Evolutionary conservation across 2,888 invertebrate species (phyloP).

Genomic region (Drosophila engyochracea): DNA sequence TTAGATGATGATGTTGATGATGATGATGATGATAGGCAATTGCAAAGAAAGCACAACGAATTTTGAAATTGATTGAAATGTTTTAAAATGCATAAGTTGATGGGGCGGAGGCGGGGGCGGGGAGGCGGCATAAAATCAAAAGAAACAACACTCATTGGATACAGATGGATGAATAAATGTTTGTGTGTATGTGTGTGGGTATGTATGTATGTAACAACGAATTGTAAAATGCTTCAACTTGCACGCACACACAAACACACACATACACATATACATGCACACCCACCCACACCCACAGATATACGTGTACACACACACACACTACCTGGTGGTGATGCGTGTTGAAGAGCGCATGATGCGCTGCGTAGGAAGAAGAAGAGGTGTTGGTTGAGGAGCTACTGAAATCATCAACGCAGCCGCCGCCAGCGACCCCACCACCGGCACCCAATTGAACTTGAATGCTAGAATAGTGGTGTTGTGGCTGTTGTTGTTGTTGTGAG

Average conservation of each 20-base stretch:
- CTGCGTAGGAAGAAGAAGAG: constrained; percentile 56
- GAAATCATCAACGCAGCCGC: constrained; percentile 57
- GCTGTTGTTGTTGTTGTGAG: constrained; percentile 57
- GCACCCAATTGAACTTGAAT: constrained; percentile 64
- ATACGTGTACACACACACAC: constrained; percentile 48
- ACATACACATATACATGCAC: constrained; percentile 62
- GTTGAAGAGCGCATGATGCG: constrained; percentile 79
- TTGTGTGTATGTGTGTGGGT: background rate
- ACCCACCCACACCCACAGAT: constrained; percentile 72
- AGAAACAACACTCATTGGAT: constrained; percentile 40
- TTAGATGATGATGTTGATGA: constrained; percentile 3
- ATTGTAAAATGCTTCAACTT: constrained; percentile 47
- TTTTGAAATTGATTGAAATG: constrained; percentile 29
- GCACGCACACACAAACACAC: constrained; percentile 39
- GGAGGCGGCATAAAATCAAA: constrained; percentile 52
- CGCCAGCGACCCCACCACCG: constrained; percentile 41
- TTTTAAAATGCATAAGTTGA: constrained; percentile 18
- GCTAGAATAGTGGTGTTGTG: constrained; percentile 57
- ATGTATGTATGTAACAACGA: constrained; percentile 36
- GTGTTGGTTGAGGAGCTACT: constrained; percentile 61
- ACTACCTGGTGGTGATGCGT: constrained; percentile 85
- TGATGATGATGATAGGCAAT: constrained; percentile 41
- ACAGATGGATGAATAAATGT: constrained; percentile 8
- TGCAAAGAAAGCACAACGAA: constrained; percentile 56
- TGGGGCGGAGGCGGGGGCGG: constrained; percentile 8